These are phyloP conservation scores for Amphiura filiformis DNA, from an alignment of 35 echinoderm and acorn worm genomes.

Conservation along the genomic window DNA sequence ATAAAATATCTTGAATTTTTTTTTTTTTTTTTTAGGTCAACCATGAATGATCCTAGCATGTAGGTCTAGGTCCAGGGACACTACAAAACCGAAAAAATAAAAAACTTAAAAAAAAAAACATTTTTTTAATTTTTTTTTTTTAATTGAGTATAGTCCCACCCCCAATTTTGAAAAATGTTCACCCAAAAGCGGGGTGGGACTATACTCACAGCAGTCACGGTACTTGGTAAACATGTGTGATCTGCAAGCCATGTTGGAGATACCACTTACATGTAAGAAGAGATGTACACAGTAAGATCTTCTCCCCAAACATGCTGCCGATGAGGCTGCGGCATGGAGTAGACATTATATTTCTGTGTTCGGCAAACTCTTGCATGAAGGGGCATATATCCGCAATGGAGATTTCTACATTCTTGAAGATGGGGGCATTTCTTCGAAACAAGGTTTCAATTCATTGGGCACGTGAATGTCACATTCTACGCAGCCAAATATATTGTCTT, in stretches of 20 bases:
- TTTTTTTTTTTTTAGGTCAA: too few species aligned
- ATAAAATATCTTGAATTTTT: too few species aligned
- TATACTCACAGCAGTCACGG: too few species aligned
- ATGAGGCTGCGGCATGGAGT: slow-evolving; percentile 34
- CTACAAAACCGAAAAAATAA: too few species aligned
- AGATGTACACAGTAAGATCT: not conserved
- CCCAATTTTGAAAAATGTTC: too few species aligned
- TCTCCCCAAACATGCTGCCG: slow-evolving; percentile 45
- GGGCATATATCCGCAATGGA: not conserved
- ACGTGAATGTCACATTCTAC: slow-evolving; percentile 47
- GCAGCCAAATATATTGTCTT: slow-evolving; percentile 26
- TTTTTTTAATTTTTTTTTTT: slow-evolving; percentile 9
- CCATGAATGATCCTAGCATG: too few species aligned
- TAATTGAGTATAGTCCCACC: too few species aligned
- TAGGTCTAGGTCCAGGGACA: too few species aligned
- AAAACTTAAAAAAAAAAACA: too few species aligned
- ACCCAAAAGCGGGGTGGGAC: too few species aligned
- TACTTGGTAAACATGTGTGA: not conserved
- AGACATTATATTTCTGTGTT: slow-evolving; percentile 14
- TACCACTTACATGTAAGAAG: not conserved
- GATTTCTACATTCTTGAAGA: slow-evolving; percentile 24
- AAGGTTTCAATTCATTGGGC: not conserved
- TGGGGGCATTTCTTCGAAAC: not conserved
- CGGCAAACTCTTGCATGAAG: not conserved
- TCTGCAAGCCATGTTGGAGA: not conserved